These are phyloP conservation scores for Chrysaora quinquecirrha DNA, from an alignment of 30 jellyfish, hydroid and myxozoan species.

Conservation along the genomic window DNA sequence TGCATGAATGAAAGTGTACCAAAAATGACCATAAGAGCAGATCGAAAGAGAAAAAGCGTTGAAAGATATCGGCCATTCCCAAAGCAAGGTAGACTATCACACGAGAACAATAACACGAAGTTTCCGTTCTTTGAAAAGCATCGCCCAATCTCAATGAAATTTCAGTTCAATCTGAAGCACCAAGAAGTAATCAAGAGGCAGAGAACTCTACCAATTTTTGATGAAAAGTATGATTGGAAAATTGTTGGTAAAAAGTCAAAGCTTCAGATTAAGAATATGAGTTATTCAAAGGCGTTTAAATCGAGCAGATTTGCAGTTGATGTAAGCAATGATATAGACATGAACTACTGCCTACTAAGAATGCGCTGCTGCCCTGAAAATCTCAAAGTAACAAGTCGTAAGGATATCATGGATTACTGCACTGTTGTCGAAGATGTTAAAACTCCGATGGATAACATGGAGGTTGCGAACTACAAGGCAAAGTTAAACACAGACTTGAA, in stretches of 20 bases:
- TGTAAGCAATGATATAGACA: slow-evolving; percentile 44
- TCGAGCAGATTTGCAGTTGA: slow-evolving; percentile 44
- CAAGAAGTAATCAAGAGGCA: not conserved
- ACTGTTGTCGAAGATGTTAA: slow-evolving; percentile 47
- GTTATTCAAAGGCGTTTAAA: slow-evolving; percentile 4
- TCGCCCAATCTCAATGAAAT: not conserved
- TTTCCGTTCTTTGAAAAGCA: not conserved
- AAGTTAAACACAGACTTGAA: not conserved
- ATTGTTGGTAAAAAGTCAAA: slow-evolving; percentile 22
- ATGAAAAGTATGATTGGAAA: slow-evolving; percentile 30
- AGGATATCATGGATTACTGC: slow-evolving; percentile 26
- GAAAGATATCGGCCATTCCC: slow-evolving; percentile 63
- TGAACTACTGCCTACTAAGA: slow-evolving; percentile 22
- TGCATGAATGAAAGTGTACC: slow-evolving; percentile 2
- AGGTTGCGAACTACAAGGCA: not conserved
- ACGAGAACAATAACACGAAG: no score
- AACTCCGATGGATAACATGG: not conserved
- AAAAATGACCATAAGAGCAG: slow-evolving; percentile 13
- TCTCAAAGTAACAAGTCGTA: not conserved
- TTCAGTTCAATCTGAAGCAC: not conserved
- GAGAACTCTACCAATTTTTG: not conserved
- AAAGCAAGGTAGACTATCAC: slow-evolving; percentile 17
- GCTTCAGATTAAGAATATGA: not conserved
- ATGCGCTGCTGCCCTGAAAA: not conserved
- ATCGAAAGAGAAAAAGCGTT: slow-evolving; percentile 33